Conservation (phyloP, 2,113 vertebrate genomes). For the Petrocephalus zakoni region DNA sequence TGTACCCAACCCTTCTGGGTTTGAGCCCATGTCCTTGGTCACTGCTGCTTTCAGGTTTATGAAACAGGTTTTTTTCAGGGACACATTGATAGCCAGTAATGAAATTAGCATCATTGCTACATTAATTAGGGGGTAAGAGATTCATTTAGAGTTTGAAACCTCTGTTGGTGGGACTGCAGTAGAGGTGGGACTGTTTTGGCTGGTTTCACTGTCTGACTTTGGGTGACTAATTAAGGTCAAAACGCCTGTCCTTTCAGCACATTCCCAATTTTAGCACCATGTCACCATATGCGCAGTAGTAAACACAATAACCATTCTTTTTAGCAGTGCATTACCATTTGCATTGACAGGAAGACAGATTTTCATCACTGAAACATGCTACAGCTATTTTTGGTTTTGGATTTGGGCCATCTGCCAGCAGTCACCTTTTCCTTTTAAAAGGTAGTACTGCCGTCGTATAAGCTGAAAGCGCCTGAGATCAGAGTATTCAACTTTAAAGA, state of each 20-base stretch:
- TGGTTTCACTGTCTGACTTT: background rate
- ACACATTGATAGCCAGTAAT: background rate
- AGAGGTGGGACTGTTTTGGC: background rate
- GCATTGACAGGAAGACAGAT: conserved; percentile 5
- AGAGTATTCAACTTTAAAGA: background rate
- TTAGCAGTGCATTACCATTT: background rate
- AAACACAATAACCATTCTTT: background rate
- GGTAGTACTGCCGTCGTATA: background rate
- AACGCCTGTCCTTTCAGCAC: background rate
- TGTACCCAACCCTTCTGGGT: background rate
- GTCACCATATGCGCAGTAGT: background rate
- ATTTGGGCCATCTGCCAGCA: background rate
- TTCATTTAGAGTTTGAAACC: conserved; percentile 3
- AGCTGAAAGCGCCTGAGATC: background rate
- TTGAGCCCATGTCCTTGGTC: background rate
- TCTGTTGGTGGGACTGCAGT: background rate
- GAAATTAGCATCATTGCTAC: background rate
- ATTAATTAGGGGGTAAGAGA: conserved; percentile 1
- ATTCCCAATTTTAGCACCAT: background rate
- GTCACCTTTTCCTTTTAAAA: background rate
- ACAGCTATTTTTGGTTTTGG: background rate
- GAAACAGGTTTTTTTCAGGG: background rate
- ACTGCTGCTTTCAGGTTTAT: background rate
- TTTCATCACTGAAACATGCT: background rate
- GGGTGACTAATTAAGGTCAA: conserved; percentile 7